Conservation (phyloP, 2,797 vertebrate genomes). For the Sorex maritimensis region DNA sequence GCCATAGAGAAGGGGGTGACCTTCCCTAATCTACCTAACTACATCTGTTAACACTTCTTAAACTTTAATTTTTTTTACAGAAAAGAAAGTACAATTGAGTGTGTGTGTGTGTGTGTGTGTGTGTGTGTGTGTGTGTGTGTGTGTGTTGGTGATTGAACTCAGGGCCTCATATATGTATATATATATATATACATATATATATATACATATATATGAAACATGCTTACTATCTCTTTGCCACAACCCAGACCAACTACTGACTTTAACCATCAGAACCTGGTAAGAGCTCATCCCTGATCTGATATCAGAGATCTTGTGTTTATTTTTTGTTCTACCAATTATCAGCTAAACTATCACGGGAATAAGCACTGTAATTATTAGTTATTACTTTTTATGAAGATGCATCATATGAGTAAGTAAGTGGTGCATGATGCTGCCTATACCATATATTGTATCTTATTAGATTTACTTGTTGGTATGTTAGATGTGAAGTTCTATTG, state of each 20-base stretch:
- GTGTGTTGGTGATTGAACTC: too few relatives aligned
- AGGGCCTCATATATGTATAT: too few relatives aligned
- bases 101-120: too few relatives aligned
- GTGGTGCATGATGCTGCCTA: background rate
- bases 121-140: too few relatives aligned
- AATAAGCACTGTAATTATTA: background rate
- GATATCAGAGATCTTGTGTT: constrained; percentile 38
- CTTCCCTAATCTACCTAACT: too few relatives aligned
- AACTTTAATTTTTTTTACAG: constrained; percentile 52
- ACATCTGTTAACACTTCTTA: background rate
- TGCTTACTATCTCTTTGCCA: too few relatives aligned
- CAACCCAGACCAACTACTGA: too few relatives aligned
- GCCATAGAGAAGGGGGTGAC: too few relatives aligned
- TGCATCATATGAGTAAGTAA: background rate
- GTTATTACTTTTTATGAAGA: background rate
- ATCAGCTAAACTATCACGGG: background rate
- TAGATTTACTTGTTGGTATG: background rate
- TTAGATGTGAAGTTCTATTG: background rate
- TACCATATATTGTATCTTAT: background rate
- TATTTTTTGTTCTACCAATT: background rate
- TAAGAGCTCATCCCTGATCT: background rate
- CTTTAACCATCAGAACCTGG: constrained; percentile 22
- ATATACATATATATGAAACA: too few relatives aligned
- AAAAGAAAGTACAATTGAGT: background rate
- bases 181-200: too few relatives aligned